Evolutionary conservation across 1,140 invertebrate genomes (phyloP).

Genomic region (Calycopis cecrops): DNA sequence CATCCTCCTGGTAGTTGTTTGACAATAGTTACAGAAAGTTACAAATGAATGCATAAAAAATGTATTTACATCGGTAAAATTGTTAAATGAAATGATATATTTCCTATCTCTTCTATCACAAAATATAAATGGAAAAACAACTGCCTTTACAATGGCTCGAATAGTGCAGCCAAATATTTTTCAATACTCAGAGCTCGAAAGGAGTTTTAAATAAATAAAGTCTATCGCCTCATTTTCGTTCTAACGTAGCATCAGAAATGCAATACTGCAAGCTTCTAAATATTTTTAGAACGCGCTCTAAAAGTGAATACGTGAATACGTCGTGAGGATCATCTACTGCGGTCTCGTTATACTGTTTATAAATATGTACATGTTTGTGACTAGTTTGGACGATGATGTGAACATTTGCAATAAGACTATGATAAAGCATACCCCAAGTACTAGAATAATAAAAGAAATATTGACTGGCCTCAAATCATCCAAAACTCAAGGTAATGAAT

Average conservation of each 20-base stretch:
- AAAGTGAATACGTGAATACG: constrained; percentile 2
- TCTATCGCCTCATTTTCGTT: constrained; percentile 14
- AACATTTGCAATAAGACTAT: too few relatives aligned
- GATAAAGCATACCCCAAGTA: too few relatives aligned
- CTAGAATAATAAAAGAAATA: too few relatives aligned
- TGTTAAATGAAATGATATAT: too few relatives aligned
- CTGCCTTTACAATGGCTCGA: neutral
- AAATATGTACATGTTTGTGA: too few relatives aligned
- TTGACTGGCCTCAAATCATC: too few relatives aligned
- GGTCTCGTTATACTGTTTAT: neutral
- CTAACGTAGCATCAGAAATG: neutral
- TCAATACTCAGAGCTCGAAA: constrained; percentile 19
- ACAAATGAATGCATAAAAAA: too few relatives aligned
- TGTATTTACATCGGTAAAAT: too few relatives aligned
- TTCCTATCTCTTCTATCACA: neutral
- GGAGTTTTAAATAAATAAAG: constrained; percentile 36
- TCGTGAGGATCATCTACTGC: neutral
- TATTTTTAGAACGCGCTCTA: constrained; percentile 3
- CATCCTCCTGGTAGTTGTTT: too few relatives aligned
- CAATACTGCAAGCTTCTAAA: neutral
- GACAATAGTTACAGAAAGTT: too few relatives aligned
- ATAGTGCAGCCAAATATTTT: neutral
- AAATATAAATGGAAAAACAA: neutral
- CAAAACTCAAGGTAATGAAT: too few relatives aligned
- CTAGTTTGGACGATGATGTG: too few relatives aligned